phyloP scores from a whole-genome alignment of 2,888 invertebrate species.

The Heliconius charithonia region DNA sequence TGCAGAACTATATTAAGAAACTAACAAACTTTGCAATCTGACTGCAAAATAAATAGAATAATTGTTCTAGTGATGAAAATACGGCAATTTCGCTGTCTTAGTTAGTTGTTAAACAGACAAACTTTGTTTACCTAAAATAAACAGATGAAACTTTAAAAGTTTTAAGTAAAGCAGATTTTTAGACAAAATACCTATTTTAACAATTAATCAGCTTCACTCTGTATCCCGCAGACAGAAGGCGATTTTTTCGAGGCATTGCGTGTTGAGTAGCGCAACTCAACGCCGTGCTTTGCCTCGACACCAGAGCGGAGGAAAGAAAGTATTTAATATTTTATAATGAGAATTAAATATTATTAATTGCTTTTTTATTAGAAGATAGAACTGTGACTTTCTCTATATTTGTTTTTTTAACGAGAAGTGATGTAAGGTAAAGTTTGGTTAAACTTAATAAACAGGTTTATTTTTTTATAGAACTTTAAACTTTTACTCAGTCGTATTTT shows the following conservation, averaged over 20 bases:
- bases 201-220: too few species aligned
- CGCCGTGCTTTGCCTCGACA: too few species aligned
- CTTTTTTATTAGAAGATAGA: background rate
- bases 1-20: background rate
- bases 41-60: slow-evolving; percentile 1
- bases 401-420: background rate
- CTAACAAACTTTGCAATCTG: slow-evolving; percentile 8
- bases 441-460: background rate
- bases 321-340: too few species aligned
- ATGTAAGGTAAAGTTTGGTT: background rate
- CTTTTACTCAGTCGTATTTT: background rate
- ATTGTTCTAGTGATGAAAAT: slow-evolving; percentile 4
- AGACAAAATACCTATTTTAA: background rate
- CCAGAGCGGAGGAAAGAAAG: too few species aligned
- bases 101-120: slow-evolving; percentile 1
- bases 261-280: too few species aligned
- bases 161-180: background rate
- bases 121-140: slow-evolving; percentile 11
- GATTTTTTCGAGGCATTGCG: too few species aligned
- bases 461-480: background rate
- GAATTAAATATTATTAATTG: background rate
- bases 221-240: too few species aligned
- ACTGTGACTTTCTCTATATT: background rate
- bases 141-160: slow-evolving; percentile 2
- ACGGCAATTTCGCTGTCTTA: slow-evolving; percentile 4